These are phyloP conservation scores for Nephila pilipes DNA, from an alignment of 1,140 invertebrate species.

Conservation along the genomic window DNA sequence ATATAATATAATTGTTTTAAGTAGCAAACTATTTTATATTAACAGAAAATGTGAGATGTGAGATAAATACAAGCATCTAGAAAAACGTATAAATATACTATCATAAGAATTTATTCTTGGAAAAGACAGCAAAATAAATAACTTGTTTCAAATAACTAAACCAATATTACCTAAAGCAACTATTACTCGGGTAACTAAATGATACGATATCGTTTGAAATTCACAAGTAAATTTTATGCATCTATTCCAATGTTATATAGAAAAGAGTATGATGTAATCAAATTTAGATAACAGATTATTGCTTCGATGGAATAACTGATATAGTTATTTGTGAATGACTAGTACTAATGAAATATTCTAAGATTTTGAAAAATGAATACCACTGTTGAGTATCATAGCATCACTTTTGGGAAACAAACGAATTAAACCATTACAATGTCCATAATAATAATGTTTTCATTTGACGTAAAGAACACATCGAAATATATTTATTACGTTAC, in stretches of 20 bases:
- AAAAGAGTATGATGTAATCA: background rate
- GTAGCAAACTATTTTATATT: too few species aligned
- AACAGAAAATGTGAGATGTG: too few species aligned
- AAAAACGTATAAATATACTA: background rate
- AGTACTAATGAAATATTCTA: background rate
- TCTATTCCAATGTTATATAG: background rate
- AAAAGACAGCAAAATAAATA: too few species aligned
- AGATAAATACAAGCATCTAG: too few species aligned
- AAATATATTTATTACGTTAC: background rate
- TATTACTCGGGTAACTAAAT: background rate
- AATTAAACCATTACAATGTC: background rate
- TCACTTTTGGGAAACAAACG: background rate
- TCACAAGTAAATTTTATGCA: background rate
- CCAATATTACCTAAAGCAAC: too few species aligned
- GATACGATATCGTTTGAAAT: background rate
- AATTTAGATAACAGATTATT: background rate
- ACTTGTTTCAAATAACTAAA: too few species aligned
- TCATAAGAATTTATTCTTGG: too few species aligned
- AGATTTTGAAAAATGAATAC: background rate
- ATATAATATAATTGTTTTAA: too few species aligned
- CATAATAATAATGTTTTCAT: background rate
- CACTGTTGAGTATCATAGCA: background rate
- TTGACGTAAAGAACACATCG: background rate
- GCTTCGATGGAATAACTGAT: background rate
- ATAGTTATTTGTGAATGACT: background rate